phyloP scores from a whole-genome alignment of 2,113 vertebrate genomes.

The Chiloscyllium plagiosum region DNA sequence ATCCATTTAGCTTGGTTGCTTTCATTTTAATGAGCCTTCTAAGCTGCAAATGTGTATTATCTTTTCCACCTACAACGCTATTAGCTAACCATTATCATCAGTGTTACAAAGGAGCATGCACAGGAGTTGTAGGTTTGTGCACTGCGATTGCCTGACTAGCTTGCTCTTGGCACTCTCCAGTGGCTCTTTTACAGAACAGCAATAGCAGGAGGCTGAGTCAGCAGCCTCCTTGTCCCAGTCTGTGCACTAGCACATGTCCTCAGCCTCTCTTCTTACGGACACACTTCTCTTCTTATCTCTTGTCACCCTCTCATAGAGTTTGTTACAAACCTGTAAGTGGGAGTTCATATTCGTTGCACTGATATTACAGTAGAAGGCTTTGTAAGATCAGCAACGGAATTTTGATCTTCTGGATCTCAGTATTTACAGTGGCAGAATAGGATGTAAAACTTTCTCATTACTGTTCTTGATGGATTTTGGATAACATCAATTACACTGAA shows the following conservation, averaged over 20 bases:
- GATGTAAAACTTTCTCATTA: background rate
- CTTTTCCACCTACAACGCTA: background rate
- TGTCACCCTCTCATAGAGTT: background rate
- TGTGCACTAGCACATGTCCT: background rate
- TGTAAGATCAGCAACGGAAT: background rate
- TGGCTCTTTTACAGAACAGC: background rate
- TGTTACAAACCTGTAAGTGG: background rate
- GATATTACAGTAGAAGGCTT: background rate
- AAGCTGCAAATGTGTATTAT: background rate
- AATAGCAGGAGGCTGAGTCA: too few relatives aligned
- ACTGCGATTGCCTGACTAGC: background rate
- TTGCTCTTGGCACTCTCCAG: background rate
- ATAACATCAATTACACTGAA: background rate
- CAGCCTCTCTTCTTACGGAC: background rate
- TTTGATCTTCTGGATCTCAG: background rate
- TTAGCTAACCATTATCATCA: background rate
- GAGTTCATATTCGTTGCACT: background rate
- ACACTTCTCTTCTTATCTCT: background rate
- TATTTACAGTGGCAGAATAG: background rate
- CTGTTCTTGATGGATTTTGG: background rate
- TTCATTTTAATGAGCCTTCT: background rate
- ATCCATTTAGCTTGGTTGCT: background rate
- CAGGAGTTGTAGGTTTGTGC: background rate
- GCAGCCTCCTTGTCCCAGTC: background rate
- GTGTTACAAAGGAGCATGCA: background rate